These are phyloP conservation scores for Ctenicera cuprea DNA, from an alignment of 2,888 invertebrate genomes.

Conservation along the genomic window DNA sequence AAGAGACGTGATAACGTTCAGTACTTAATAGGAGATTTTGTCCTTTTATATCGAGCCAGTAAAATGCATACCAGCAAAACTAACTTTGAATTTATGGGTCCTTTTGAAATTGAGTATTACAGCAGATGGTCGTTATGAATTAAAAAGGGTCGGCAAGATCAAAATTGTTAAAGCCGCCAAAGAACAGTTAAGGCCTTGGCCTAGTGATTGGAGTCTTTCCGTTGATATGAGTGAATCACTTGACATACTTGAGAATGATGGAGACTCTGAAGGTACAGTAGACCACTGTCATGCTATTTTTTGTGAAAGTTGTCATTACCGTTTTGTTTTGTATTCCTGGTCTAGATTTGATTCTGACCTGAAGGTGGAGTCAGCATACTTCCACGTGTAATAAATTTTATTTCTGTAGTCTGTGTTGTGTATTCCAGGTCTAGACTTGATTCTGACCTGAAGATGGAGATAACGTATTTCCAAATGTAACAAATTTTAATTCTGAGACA, in stretches of 20 bases:
- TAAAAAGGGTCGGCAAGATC: slow-evolving; percentile 44
- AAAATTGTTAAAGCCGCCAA: slow-evolving; percentile 47
- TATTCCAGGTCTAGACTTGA: neutral
- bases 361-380: neutral
- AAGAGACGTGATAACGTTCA: slow-evolving; percentile 50
- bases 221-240: slow-evolving; percentile 21
- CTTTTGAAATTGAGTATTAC: slow-evolving; percentile 51
- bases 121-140: slow-evolving; percentile 40
- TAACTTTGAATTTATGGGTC: slow-evolving; percentile 55
- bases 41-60: slow-evolving; percentile 56
- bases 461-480: neutral
- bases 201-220: slow-evolving; percentile 42
- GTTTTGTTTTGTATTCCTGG: neutral
- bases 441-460: neutral
- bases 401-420: no score
- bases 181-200: slow-evolving; percentile 49
- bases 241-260: slow-evolving; percentile 7
- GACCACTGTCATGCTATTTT: neutral
- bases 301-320: neutral
- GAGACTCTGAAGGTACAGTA: neutral
- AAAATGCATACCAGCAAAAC: slow-evolving; percentile 55
- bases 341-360: slow-evolving; percentile 3
- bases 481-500: neutral
- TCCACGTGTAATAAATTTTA: neutral
- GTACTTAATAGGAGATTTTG: slow-evolving; percentile 53